Evolutionary conservation across 2,888 invertebrate genomes (phyloP).

Genomic region (Marronus borbonicus): DNA sequence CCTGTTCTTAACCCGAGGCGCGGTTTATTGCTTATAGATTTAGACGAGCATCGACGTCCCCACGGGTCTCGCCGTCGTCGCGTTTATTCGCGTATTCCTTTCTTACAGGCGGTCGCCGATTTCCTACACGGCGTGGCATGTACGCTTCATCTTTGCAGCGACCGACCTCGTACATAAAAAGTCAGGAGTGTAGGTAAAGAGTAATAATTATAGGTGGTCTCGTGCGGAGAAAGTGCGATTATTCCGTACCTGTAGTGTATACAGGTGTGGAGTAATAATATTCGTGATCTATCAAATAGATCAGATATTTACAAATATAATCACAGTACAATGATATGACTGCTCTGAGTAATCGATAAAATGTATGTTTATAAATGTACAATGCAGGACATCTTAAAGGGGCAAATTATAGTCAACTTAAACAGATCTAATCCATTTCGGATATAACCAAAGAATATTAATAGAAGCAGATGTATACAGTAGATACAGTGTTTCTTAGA

Average conservation of each 20-base stretch:
- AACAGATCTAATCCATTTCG: no score
- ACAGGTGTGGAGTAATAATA: not conserved
- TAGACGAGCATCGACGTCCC: not conserved
- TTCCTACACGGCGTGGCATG: conserved; percentile 1
- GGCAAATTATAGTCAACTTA: no score
- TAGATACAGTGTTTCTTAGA: no score
- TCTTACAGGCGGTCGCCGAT: not conserved
- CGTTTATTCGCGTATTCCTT: conserved; percentile 1
- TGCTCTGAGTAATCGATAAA: no score
- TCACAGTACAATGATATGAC: no score
- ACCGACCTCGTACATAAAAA: conserved; percentile 10
- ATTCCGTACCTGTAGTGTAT: not conserved
- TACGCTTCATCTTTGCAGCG: conserved; percentile 13
- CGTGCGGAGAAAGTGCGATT: conserved; percentile 26
- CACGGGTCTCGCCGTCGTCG: not conserved
- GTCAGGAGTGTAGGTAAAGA: conserved; percentile 41
- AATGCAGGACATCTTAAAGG: no score
- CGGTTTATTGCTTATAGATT: conserved; percentile 20
- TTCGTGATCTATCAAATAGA: not conserved
- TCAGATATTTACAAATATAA: no score
- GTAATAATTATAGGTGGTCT: conserved; percentile 36
- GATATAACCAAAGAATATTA: no score
- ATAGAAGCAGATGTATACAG: no score
- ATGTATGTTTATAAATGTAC: no score
- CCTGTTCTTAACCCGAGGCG: conserved; percentile 34